These are phyloP conservation scores for Sminthopsis crassicaudata DNA, from an alignment of 2,113 vertebrate species.

Conservation along the genomic window DNA sequence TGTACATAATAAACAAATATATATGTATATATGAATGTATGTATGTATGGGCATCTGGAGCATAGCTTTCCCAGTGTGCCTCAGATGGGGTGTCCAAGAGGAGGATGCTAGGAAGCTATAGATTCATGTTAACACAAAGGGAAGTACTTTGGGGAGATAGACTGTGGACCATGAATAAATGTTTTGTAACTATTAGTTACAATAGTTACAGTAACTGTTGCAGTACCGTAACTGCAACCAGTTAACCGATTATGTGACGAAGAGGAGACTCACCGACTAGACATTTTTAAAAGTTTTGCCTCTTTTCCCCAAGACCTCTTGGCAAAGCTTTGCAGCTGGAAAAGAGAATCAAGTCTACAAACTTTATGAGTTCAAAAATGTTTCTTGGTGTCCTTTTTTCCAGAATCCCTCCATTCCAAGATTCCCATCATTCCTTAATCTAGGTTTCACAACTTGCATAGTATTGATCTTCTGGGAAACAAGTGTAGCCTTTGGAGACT, in stretches of 20 bases:
- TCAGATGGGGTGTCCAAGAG: background rate
- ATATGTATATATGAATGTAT: no score
- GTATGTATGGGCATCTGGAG: background rate
- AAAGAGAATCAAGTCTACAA: background rate
- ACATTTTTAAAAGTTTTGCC: background rate
- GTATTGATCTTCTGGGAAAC: background rate
- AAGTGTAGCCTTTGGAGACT: background rate
- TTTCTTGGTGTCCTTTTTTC: background rate
- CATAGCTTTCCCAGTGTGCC: background rate
- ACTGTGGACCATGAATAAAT: background rate
- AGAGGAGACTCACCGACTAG: background rate
- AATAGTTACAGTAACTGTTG: no score
- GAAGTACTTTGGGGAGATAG: background rate
- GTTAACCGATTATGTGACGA: background rate
- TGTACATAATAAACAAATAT: background rate
- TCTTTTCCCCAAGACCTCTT: background rate
- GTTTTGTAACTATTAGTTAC: background rate
- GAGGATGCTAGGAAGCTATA: background rate
- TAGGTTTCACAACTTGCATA: background rate
- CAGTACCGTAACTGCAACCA: no score
- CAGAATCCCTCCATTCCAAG: background rate
- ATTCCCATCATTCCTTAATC: background rate
- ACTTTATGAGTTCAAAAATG: background rate
- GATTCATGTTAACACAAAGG: background rate
- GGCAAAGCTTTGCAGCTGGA: background rate